Conservation (phyloP, 2,113 vertebrate genomes). For the Apeltes quadracus region DNA sequence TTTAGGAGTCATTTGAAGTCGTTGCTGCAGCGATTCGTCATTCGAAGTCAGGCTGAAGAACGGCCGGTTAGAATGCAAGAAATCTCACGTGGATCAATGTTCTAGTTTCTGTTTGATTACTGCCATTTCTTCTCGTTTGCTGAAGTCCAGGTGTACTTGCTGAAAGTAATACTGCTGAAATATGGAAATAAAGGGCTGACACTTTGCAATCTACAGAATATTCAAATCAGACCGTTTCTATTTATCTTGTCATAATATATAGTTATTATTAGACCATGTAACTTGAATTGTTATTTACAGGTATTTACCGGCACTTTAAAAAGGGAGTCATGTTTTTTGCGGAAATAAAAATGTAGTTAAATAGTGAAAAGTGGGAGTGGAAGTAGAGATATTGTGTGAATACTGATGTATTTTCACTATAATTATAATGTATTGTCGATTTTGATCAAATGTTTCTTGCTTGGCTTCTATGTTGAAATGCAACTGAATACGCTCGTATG, state of each 20-base stretch:
- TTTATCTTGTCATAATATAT: background rate
- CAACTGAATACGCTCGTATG: no score
- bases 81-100: constrained; percentile 60
- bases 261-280: background rate
- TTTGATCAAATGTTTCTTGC: background rate
- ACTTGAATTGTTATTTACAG: background rate
- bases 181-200: background rate
- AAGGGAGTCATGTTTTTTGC: background rate
- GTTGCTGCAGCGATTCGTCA: constrained; percentile 58
- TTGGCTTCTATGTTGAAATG: background rate
- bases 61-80: constrained; percentile 23
- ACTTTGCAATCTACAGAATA: background rate
- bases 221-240: background rate
- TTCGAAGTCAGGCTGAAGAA: constrained; percentile 3
- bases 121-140: background rate
- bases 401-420: background rate
- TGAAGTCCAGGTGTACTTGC: background rate
- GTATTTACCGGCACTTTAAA: background rate
- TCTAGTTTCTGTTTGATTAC: constrained; percentile 35
- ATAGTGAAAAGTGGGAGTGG: background rate
- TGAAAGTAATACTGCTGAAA: background rate
- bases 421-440: background rate
- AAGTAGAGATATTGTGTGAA: background rate
- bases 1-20: constrained; percentile 86
- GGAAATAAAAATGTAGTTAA: background rate